A percentile compares a stretch with the other conserved stretches of the same genome.
phyloP scores from a whole-genome alignment of 2,113 vertebrate genomes.

The Brachypodius melanocephalos region DNA sequence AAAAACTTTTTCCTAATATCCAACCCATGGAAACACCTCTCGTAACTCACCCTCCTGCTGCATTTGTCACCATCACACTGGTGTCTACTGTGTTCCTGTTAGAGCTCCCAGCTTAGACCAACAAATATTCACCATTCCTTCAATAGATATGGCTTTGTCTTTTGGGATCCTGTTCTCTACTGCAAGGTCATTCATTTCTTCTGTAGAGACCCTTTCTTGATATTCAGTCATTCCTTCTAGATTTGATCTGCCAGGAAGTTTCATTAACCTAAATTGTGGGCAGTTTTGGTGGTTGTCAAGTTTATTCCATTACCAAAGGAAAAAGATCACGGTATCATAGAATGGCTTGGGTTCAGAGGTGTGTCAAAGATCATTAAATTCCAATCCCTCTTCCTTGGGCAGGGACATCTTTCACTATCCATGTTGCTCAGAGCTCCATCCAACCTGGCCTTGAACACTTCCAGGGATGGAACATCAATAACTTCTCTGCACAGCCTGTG shows the following conservation, averaged over 20 bases:
- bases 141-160: accelerated
- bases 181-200: background rate
- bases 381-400: background rate
- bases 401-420: background rate
- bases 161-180: background rate
- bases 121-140: background rate
- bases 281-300: background rate
- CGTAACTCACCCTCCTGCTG: background rate
- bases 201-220: background rate
- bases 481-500: background rate
- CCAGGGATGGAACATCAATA: background rate
- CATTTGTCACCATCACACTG: background rate
- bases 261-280: background rate
- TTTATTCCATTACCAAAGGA: background rate
- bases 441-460: background rate
- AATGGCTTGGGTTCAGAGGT: background rate
- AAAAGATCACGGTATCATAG: background rate
- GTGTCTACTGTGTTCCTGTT: accelerated
- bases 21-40: background rate
- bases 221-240: background rate
- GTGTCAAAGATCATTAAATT: background rate
- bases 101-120: background rate
- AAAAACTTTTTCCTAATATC: background rate
- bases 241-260: background rate
- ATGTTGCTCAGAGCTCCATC: background rate